These are phyloP conservation scores for Acrocera orbiculus DNA, from an alignment of 2,888 invertebrate species.

Conservation along the genomic window DNA sequence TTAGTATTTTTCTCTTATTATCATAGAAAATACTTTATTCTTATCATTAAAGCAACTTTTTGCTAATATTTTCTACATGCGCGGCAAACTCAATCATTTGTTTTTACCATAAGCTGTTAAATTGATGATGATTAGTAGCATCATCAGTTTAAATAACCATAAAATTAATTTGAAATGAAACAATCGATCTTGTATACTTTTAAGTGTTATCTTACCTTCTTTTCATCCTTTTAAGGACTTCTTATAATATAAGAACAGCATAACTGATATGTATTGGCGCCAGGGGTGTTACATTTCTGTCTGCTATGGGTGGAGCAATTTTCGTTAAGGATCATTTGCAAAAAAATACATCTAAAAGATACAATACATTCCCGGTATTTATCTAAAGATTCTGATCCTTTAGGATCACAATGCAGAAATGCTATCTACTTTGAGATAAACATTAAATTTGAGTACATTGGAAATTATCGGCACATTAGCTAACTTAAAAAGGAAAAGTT, in stretches of 20 bases:
- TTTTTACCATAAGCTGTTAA: conserved; percentile 5
- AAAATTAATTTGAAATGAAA: conserved; percentile 11
- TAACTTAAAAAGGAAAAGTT: conserved; percentile 1
- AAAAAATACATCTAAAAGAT: too few relatives aligned
- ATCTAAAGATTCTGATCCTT: too few relatives aligned
- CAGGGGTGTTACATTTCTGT: conserved; percentile 11
- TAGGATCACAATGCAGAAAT: neutral
- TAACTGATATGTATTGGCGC: conserved; percentile 10
- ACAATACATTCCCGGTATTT: too few relatives aligned
- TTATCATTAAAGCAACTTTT: neutral
- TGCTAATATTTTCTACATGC: neutral
- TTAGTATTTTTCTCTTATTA: neutral
- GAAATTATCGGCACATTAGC: conserved; percentile 5
- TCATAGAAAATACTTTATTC: neutral
- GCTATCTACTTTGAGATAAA: neutral
- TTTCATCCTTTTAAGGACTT: too few relatives aligned
- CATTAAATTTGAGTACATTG: conserved; percentile 1
- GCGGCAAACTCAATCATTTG: neutral
- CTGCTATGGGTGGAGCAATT: conserved; percentile 9
- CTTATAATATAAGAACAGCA: too few relatives aligned
- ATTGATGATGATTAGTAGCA: conserved; percentile 7
- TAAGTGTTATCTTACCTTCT: too few relatives aligned
- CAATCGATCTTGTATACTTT: neutral
- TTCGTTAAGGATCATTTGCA: conserved; percentile 12
- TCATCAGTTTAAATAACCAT: conserved; percentile 11